Evolutionary conservation across 2,888 invertebrate genomes (phyloP).

Genomic region (Liposcelis brunnea): DNA sequence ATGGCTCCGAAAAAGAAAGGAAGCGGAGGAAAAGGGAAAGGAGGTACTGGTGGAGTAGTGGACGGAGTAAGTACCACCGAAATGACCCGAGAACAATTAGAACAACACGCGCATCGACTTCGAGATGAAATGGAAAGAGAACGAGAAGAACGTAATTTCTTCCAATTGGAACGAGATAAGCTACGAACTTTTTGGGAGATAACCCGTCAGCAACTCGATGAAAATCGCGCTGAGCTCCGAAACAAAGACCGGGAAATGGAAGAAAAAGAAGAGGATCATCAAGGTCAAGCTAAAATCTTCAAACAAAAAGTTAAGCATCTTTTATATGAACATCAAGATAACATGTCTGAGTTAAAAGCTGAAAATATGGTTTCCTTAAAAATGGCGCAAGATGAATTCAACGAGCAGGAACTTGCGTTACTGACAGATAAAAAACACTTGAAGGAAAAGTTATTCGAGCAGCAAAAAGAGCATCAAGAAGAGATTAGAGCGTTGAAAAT

Average conservation of each 20-base stretch:
- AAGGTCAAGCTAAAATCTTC: constrained; percentile 70
- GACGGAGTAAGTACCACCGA: constrained; percentile 85
- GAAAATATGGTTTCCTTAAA: constrained; percentile 68
- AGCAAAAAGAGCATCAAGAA: constrained; percentile 50
- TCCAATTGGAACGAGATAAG: constrained; percentile 88
- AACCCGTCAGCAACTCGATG: constrained; percentile 73
- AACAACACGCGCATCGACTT: constrained; percentile 68
- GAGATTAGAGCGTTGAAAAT: constrained; percentile 53
- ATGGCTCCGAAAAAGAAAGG: constrained; percentile 19
- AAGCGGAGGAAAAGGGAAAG: constrained; percentile 19
- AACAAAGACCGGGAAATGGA: constrained; percentile 77
- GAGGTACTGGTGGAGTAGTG: constrained; percentile 19
- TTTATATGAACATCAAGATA: constrained; percentile 77
- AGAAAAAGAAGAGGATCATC: constrained; percentile 71
- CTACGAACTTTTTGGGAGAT: constrained; percentile 93
- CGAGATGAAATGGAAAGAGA: constrained; percentile 86
- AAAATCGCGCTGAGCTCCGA: constrained; percentile 53
- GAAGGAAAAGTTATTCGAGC: constrained; percentile 48
- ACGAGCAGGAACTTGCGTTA: constrained; percentile 55
- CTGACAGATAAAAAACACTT: constrained; percentile 53
- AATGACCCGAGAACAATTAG: constrained; percentile 85
- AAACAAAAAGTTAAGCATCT: constrained; percentile 88
- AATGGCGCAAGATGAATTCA: constrained; percentile 67
- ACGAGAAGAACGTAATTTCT: constrained; percentile 87
- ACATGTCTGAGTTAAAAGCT: constrained; percentile 66